Evolutionary conservation across 2,797 vertebrate genomes (phyloP), one percentile per base, ranked within the genome.

Genomic region (Brotogeris chrysoptera): DNA sequence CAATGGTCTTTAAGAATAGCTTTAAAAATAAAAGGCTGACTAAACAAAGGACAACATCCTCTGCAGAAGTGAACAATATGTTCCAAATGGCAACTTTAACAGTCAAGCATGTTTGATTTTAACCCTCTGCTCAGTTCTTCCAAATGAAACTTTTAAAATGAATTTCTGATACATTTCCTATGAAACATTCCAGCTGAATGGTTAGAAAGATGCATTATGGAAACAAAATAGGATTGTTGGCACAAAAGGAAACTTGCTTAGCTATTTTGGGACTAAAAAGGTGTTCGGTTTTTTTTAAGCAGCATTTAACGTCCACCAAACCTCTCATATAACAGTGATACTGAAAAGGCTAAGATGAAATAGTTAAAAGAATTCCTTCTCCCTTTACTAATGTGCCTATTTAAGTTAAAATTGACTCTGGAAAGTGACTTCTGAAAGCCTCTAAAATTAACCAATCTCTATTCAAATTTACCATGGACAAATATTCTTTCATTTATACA

Each of bases 21-120:
- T 90, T 70, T 16, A 46, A 57, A 92, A 87, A 93, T 49, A 89
- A 92, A 91, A 91, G 69, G 52, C 71, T 89, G 52, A 39, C 52
- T 36, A 86, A 87, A 92, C 72, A 91, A 78, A 92, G 66, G 80
- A 80, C 47, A 85, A 52, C 7, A 65, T 52, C 73, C 59, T 74
- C 72, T 64, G 38, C 81, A 83, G 59, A 69, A 91, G 25, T 15
- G 81, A 72, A 80, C 89, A 46, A 66, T 59, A 79, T 55, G 50
- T 93, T 93, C 87, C 24, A 3, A 92, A 63, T 19, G 27, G 76
- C 32, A 89, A 83, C 46, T 93, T 80, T 13, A 57, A 66, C 23
- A 64, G 69, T 13, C 19, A 10, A 28, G 16, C 4, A 1, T 12
- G 34, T 38, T 80, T 11, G 41, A 47, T 65, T 91, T 82, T 64